Evolutionary conservation across 2,888 invertebrate genomes (phyloP).

Genomic region (Eupeodes luniger): DNA sequence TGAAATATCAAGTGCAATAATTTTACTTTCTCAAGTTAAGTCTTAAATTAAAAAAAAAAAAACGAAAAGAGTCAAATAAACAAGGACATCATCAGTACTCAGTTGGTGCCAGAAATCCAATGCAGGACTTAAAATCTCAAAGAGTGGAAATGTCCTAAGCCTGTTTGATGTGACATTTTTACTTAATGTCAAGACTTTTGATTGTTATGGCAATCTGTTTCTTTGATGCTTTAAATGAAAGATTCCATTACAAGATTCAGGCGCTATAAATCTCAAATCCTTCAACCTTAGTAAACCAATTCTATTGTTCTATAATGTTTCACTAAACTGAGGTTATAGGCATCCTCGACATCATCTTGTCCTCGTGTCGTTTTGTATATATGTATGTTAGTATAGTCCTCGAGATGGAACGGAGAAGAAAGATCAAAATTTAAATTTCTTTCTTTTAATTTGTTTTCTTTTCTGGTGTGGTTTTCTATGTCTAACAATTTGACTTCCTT

Average conservation of each 20-base stretch:
- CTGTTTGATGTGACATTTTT: no score
- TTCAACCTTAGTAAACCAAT: not conserved
- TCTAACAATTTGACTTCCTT: conserved; percentile 61
- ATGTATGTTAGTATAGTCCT: not conserved
- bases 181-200: no score
- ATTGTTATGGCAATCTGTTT: no score
- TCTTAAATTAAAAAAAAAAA: no score
- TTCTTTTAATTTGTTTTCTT: conserved; percentile 24
- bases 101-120: no score
- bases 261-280: not conserved
- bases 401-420: conserved; percentile 1
- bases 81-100: no score
- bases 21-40: no score
- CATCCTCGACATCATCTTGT: not conserved
- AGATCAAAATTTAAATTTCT: conserved; percentile 41
- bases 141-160: no score
- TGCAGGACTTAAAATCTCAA: no score
- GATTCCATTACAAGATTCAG: not conserved
- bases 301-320: conserved; percentile 14
- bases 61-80: no score
- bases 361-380: not conserved
- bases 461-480: conserved; percentile 50
- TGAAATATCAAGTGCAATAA: no score
- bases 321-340: conserved; percentile 29
- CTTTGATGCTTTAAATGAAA: no score